Evolutionary conservation across 1,140 invertebrate genomes (phyloP).

Genomic region (Neomicropteryx cornuta): DNA sequence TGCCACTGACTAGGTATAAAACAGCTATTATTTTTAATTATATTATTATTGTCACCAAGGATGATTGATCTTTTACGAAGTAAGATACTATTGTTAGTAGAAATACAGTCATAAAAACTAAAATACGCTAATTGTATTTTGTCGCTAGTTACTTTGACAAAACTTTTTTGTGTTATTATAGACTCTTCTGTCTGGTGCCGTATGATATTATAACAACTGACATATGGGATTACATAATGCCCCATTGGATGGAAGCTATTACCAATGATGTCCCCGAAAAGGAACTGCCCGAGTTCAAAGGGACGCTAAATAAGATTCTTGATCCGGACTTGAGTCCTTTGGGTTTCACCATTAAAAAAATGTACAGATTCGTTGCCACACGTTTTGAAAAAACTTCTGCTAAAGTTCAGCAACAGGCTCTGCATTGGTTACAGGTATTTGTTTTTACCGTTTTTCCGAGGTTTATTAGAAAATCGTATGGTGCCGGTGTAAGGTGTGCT

Average conservation of each 20-base stretch:
- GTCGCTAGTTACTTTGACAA: no score
- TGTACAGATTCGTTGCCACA: slow-evolving; percentile 89
- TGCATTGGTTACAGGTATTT: slow-evolving; percentile 87
- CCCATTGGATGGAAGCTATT: slow-evolving; percentile 96
- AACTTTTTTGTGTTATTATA: slow-evolving; percentile 14
- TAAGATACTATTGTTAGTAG: not conserved
- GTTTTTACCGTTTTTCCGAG: not conserved
- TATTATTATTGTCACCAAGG: no score
- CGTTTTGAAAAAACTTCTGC: slow-evolving; percentile 76
- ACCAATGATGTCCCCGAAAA: slow-evolving; percentile 89
- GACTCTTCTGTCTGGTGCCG: slow-evolving; percentile 91
- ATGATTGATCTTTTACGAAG: no score
- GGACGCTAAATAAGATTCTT: slow-evolving; percentile 90
- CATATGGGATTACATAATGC: slow-evolving; percentile 97
- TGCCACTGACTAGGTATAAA: no score
- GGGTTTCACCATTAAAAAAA: slow-evolving; percentile 84
- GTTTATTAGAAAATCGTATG: slow-evolving; percentile 3
- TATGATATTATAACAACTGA: slow-evolving; percentile 94
- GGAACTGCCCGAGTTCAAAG: slow-evolving; percentile 83
- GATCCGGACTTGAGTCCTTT: slow-evolving; percentile 93
- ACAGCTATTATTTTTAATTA: no score
- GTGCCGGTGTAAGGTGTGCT: not conserved
- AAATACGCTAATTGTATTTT: not conserved
- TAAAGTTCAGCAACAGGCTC: slow-evolving; percentile 84
- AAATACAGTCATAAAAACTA: not conserved